Conservation (phyloP, 2,797 vertebrate species). For the Erpetoichthys calabaricus region DNA sequence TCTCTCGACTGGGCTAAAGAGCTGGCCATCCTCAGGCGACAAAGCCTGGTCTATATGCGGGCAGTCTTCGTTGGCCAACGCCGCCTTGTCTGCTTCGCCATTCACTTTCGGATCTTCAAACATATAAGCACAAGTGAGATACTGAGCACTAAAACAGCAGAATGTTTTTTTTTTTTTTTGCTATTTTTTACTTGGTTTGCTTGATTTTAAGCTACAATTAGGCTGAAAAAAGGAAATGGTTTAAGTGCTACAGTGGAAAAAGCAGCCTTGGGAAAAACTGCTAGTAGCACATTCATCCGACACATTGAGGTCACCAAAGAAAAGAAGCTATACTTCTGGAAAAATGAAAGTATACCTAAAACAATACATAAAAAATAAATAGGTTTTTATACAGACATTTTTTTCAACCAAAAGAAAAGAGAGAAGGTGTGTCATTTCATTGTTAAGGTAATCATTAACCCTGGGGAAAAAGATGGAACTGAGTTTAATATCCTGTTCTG, state of each 20-base stretch:
- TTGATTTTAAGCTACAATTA: conserved; percentile 6
- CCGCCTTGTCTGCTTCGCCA: conserved; percentile 91
- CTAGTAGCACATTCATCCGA: conserved; percentile 5
- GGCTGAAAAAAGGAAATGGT: conserved; percentile 2
- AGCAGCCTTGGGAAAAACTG: not conserved
- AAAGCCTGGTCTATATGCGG: conserved; percentile 99
- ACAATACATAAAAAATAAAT: conserved; percentile 25
- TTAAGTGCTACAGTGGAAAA: conserved; percentile 5
- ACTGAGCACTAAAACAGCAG: conserved; percentile 39
- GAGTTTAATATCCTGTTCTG: too few relatives aligned
- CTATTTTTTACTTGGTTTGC: not conserved
- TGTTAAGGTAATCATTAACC: too few relatives aligned
- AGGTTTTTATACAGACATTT: too few relatives aligned
- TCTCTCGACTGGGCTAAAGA: conserved; percentile 91
- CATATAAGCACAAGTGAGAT: conserved; percentile 77
- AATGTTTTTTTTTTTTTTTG: not conserved
- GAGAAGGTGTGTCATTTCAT: too few relatives aligned
- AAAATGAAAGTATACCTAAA: conserved; percentile 16
- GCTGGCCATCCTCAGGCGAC: conserved; percentile 87
- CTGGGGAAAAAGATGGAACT: too few relatives aligned
- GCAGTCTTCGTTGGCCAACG: conserved; percentile 97
- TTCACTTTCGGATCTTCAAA: conserved; percentile 97
- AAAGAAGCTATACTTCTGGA: conserved; percentile 22
- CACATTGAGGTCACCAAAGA: conserved; percentile 18
- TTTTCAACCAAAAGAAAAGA: too few relatives aligned